Percentiles rank a stretch among this genome's conserved stretches.
phyloP scores from a whole-genome alignment of 2,797 vertebrate species.

The Ispidina lecontei region DNA sequence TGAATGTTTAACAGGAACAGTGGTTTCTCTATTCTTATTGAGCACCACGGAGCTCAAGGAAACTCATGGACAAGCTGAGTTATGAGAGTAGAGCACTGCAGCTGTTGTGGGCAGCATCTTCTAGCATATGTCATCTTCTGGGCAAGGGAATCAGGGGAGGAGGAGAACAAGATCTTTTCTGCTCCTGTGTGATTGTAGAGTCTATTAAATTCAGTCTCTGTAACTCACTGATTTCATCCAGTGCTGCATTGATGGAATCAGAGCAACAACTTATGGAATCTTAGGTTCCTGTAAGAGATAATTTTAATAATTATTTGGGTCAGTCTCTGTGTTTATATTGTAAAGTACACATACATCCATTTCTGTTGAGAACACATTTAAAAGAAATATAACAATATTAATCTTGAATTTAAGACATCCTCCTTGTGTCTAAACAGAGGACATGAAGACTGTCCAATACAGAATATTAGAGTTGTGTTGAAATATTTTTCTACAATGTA shows the following conservation, averaged over 20 bases:
- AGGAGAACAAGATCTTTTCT: neutral
- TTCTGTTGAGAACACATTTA: neutral
- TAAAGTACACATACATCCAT: neutral
- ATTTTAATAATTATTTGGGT: neutral
- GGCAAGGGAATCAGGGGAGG: neutral
- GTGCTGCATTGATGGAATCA: neutral
- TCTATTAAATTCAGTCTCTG: neutral
- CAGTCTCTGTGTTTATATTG: neutral
- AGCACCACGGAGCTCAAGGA: neutral
- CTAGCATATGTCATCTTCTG: neutral
- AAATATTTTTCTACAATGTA: neutral
- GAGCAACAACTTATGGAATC: neutral
- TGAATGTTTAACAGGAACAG: neutral
- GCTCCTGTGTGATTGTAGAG: neutral
- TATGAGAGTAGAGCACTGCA: neutral
- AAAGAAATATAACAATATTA: neutral
- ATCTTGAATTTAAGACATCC: neutral
- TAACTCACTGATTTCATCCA: neutral
- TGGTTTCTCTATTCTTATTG: neutral
- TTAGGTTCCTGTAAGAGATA: neutral
- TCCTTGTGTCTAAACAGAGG: neutral
- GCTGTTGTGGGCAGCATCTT: neutral
- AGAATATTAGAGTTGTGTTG: neutral
- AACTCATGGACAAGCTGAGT: neutral
- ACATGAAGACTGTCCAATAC: neutral